Evolutionary conservation across 2,797 vertebrate genomes (phyloP), one percentile per base, ranked within the genome.

Genomic region (Brotogeris chrysoptera): DNA sequence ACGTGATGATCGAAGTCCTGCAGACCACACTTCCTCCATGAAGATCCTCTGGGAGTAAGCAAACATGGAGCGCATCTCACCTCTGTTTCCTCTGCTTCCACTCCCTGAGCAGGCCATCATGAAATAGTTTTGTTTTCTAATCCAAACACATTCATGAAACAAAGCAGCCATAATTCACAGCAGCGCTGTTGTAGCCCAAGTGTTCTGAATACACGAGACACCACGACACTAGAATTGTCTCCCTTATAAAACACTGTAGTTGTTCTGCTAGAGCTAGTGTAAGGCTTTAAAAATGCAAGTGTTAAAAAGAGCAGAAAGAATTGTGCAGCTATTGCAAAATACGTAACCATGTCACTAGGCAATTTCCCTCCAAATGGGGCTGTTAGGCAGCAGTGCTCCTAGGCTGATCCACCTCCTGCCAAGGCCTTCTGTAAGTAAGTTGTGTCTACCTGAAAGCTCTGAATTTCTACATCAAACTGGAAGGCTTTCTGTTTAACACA

Each of bases 271-370:
- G 88, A 94, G 88, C 65, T 86, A 71, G 47, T 10, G 18, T 92
- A 95, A 94, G 80, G 93, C 94, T 93, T 96, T 80, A 80, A 79
- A 96, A 95, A 93, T 39, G 70, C 90, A 88, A 34, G 71, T 92
- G 91, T 83, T 89, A 80, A 88, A 95, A 93, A 85, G 77, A 95
- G 71, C 92, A 71, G 72, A 71, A 89, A 88, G 95, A 90, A 94
- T 87, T 77, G 66, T 93, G 93, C 80, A 88, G 91, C 77, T 92
- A 72, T 65, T 87, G 94, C 76, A 78, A 91, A 96, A 93, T 53
- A 86, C 80, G 93, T 84, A 66, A 87, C 72, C 38, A 36, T 25
- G 63, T 88, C 64, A 88, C 82, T 36, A 38, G 80, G 87, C 88
- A 55, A 41, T 83, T 69, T 39, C 81, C 69, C 70, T 77, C 69